Evolutionary conservation across 2,113 vertebrate genomes (phyloP).

Genomic region (Takifugu flavidus): DNA sequence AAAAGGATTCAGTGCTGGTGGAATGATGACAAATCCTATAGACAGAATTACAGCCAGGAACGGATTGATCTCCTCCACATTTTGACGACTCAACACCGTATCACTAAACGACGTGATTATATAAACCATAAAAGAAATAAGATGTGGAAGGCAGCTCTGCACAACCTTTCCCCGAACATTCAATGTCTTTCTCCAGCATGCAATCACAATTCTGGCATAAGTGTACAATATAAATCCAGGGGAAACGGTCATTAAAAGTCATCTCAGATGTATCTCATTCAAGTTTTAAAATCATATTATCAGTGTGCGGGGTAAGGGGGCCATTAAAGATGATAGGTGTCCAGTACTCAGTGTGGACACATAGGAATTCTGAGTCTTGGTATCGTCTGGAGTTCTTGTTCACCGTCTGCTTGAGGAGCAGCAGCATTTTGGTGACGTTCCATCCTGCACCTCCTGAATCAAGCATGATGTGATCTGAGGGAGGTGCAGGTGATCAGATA

Average conservation of each 20-base stretch:
- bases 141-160: conserved; percentile 57
- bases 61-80: conserved; percentile 44
- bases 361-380: too few relatives aligned
- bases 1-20: conserved; percentile 31
- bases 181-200: conserved; percentile 45
- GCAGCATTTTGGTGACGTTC: too few relatives aligned
- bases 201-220: conserved; percentile 39
- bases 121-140: conserved; percentile 54
- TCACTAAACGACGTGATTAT: conserved; percentile 61
- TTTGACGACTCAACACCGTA: conserved; percentile 43
- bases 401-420: too few relatives aligned
- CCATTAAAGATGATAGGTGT: conserved; percentile 23
- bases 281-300: too few relatives aligned
- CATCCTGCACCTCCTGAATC: too few relatives aligned
- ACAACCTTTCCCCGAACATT: conserved; percentile 49
- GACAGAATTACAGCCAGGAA: conserved; percentile 46
- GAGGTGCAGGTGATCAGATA: too few relatives aligned
- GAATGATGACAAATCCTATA: conserved; percentile 34
- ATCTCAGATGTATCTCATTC: too few relatives aligned
- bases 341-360: neutral
- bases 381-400: too few relatives aligned
- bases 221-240: conserved; percentile 55
- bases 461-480: too few relatives aligned
- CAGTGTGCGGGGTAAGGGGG: too few relatives aligned
- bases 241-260: conserved; percentile 18